phyloP scores from a whole-genome alignment of 2,888 invertebrate genomes.

The Ametastegia equiseti region DNA sequence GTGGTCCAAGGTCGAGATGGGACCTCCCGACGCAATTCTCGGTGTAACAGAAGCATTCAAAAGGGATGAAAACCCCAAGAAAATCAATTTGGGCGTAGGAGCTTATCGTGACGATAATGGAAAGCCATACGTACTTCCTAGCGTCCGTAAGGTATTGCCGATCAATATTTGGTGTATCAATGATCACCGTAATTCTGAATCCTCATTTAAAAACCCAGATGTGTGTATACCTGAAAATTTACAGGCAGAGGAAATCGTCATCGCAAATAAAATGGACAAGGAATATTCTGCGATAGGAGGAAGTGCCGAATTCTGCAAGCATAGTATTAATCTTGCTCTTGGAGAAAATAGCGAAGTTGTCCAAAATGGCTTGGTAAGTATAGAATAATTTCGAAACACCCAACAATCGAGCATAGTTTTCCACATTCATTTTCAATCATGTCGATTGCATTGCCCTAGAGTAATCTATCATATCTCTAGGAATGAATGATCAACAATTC shows the following conservation, averaged over 20 bases:
- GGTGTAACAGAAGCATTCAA: conserved; percentile 98
- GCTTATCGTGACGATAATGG: conserved; percentile 99
- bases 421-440: too few relatives aligned
- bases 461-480: background rate
- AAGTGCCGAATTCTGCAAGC: conserved; percentile 88
- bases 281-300: conserved; percentile 98
- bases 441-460: background rate
- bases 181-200: background rate
- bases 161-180: background rate
- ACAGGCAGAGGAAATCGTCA: conserved; percentile 90
- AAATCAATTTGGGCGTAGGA: conserved; percentile 97
- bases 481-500: background rate
- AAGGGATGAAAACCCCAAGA: conserved; percentile 92
- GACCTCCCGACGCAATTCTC: conserved; percentile 98
- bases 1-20: conserved; percentile 95
- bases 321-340: conserved; percentile 92
- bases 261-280: conserved; percentile 86
- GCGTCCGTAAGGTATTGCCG: conserved; percentile 85
- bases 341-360: conserved; percentile 86
- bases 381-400: conserved; percentile 22
- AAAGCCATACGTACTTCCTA: conserved; percentile 95
- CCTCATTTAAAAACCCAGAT: background rate
- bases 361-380: conserved; percentile 84
- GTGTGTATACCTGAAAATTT: conserved; percentile 54
- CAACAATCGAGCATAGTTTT: too few relatives aligned